These are phyloP conservation scores for Acropora yongei DNA, from an alignment of 64 coral and sea anemone species.

Conservation along the genomic window DNA sequence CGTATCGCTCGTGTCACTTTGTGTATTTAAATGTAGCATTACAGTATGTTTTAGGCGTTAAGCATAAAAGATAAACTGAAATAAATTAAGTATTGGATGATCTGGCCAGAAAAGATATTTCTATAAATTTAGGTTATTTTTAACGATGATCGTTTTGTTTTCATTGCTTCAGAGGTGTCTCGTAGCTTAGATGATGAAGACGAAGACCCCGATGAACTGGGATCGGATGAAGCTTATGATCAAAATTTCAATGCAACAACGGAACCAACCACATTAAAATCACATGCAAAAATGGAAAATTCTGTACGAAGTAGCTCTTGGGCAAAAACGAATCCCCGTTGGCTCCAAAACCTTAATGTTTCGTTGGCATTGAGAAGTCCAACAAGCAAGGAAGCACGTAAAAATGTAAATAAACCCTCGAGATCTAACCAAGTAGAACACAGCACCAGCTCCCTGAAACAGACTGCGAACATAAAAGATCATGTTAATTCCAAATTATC, in stretches of 20 bases:
- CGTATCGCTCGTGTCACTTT: too few relatives aligned
- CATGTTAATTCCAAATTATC: neutral
- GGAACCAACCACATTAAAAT: neutral
- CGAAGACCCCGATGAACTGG: conserved; percentile 44
- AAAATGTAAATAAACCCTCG: neutral
- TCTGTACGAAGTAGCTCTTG: neutral
- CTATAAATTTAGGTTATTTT: too few relatives aligned
- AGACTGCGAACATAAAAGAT: neutral
- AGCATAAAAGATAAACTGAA: too few relatives aligned
- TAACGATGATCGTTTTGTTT: too few relatives aligned
- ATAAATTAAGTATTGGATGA: too few relatives aligned
- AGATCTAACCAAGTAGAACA: neutral
- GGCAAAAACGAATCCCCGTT: neutral
- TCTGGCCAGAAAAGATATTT: too few relatives aligned
- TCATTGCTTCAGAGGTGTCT: conserved; percentile 10
- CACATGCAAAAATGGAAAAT: neutral
- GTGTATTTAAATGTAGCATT: too few relatives aligned
- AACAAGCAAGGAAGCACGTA: neutral
- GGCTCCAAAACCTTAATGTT: neutral
- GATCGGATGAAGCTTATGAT: conserved; percentile 20
- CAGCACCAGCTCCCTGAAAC: neutral
- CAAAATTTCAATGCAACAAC: neutral
- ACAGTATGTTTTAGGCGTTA: too few relatives aligned
- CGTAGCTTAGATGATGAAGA: conserved; percentile 41
- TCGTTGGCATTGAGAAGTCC: neutral